Conservation (phyloP, 2,113 vertebrate genomes). For the Cacatua alba region DNA sequence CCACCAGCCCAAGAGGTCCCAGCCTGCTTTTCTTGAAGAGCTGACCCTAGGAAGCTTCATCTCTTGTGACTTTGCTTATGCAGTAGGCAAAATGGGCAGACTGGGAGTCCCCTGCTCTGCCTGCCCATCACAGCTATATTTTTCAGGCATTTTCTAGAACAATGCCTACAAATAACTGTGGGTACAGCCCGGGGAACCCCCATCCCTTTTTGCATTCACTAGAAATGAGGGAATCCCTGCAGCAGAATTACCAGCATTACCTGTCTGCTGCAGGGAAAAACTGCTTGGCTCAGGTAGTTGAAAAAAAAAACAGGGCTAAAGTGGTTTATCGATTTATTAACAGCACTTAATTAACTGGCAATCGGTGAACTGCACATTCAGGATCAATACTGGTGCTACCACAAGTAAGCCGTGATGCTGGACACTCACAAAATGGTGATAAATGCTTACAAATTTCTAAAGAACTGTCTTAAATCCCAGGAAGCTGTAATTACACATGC, state of each 20-base stretch:
- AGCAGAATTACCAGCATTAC: not conserved
- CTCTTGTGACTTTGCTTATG: not conserved
- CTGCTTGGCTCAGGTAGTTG: not conserved
- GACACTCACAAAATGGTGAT: not conserved
- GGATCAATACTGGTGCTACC: not conserved
- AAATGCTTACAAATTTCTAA: not conserved
- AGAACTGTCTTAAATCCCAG: not conserved
- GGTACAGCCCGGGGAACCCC: no score
- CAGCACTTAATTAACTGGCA: constrained; percentile 1
- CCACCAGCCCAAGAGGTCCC: not conserved
- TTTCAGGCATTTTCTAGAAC: not conserved
- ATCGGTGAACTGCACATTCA: not conserved
- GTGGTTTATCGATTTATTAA: not conserved
- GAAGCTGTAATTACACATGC: not conserved
- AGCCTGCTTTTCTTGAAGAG: not conserved
- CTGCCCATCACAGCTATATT: not conserved
- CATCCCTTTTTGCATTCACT: not conserved
- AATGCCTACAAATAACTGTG: fast-evolving
- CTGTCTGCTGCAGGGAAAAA: not conserved
- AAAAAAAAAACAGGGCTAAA: not conserved
- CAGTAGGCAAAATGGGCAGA: not conserved
- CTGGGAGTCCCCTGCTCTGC: not conserved
- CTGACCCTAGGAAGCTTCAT: not conserved
- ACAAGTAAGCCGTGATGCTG: not conserved
- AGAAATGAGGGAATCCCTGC: not conserved